A percentile compares a stretch with the other conserved stretches of the same genome.
Conservation (phyloP, 2,888 invertebrate species). For the Neelides folsomi region DNA sequence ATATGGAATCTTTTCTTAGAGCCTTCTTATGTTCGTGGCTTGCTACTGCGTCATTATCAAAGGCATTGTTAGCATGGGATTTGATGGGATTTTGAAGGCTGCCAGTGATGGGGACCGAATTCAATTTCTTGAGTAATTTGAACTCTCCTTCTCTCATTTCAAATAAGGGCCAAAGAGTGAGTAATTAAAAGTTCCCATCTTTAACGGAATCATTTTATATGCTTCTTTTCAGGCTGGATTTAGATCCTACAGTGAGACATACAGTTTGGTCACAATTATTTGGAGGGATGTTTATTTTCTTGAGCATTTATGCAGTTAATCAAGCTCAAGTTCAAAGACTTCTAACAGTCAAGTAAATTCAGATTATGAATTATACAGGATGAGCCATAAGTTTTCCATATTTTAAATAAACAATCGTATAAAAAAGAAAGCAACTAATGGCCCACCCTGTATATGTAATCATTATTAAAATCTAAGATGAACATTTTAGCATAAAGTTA, state of each 20-base stretch:
- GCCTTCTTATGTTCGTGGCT: constrained; percentile 69
- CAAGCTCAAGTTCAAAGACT: constrained; percentile 57
- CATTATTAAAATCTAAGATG: too few species aligned
- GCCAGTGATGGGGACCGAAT: constrained; percentile 57
- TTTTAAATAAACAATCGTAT: too few species aligned
- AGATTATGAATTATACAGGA: too few species aligned
- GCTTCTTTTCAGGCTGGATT: constrained; percentile 48
- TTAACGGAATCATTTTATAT: not conserved
- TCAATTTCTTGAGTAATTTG: constrained; percentile 40
- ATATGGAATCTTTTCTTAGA: constrained; percentile 36
- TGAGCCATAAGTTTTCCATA: too few species aligned
- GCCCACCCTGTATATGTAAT: too few species aligned
- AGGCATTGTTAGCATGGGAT: constrained; percentile 53
- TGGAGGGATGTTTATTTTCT: constrained; percentile 67
- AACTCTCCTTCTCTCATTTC: not conserved
- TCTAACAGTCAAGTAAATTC: constrained; percentile 40
- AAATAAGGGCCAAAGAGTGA: not conserved
- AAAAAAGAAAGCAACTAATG: too few species aligned
- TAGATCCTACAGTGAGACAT: constrained; percentile 67
- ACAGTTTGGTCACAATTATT: constrained; percentile 68
- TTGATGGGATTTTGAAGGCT: constrained; percentile 55
- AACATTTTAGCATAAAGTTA: too few species aligned
- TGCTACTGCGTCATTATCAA: constrained; percentile 64
- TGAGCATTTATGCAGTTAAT: constrained; percentile 73
- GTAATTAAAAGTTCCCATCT: not conserved